Evolutionary conservation across 2,113 vertebrate species (phyloP), one percentile per base, ranked within the genome.

Genomic region (Siniperca knerii): DNA sequence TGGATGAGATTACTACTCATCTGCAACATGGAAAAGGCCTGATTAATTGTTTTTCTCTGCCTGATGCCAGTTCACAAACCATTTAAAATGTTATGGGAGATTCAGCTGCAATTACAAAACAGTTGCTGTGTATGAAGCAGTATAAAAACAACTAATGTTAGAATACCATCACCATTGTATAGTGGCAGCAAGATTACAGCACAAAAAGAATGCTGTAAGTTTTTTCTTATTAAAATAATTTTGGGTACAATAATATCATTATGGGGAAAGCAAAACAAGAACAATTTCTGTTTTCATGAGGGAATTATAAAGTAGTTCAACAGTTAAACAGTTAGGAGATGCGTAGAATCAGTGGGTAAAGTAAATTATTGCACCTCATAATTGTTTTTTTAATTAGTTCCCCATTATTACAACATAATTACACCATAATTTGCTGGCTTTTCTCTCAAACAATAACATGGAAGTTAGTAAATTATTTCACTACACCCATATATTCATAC

Each of bases 251-350:
- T 52, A 42, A 25, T 33, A 10, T 21, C 60, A 8, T 70, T 61
- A 6, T 9, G 2, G 29, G 4, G 3, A 37, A 67, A 69, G 21
- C 1, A 25, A 74, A 76, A 70, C 42, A 37, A 11, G 9, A 52
- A 60, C 18, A 65, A 16, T 64, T 8, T 70, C 0, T 68, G n/a
- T 25, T 8, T 65, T 79, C 61, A 61, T 46, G 60, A 72, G 44
- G 25, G 4, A 55, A 68, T n/a, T 82, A 86, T n/a, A 40, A 67
- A 46, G 7, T 61, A 37, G 78, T 84, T 55, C 29, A 29, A 70
- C 25, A 11, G 15, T 60, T 44, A 8, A 61, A 35, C 62, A 9
- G 15, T 66, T 35, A 74, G 23, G 1, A 48, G n/a, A 64, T 62
- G 20, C 11, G 67, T 20, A 62, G 46, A 67, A 70, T 82, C 37